A percentile compares a stretch with the other conserved stretches of the same genome.
phyloP scores from a whole-genome alignment of 30 jellyfish, hydroid and myxozoan species.

The Hydra vulgaris region DNA sequence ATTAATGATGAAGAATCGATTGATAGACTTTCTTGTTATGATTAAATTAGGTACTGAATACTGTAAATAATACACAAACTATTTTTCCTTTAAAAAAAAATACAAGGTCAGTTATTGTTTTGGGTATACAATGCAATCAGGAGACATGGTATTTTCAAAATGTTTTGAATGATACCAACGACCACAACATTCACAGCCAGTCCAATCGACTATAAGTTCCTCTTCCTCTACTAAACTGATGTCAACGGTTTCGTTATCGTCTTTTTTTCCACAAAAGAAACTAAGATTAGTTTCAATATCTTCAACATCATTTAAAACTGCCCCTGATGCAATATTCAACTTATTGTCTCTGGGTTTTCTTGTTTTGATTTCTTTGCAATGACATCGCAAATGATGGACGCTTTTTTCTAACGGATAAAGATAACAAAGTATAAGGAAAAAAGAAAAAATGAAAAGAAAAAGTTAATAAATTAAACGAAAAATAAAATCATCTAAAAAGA shows the following conservation, averaged over 20 bases:
- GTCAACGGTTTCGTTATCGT: background rate
- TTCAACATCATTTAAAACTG: background rate
- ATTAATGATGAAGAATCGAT: background rate
- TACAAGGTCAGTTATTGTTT: background rate
- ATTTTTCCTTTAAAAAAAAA: background rate
- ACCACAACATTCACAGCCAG: background rate
- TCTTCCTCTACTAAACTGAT: background rate
- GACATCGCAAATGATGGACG: too few species aligned
- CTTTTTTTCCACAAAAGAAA: background rate
- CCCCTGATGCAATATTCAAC: background rate
- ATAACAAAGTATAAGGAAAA: too few species aligned
- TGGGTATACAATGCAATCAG: background rate
- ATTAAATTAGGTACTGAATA: background rate
- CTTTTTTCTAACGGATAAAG: too few species aligned
- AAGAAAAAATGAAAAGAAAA: too few species aligned
- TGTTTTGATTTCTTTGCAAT: too few species aligned
- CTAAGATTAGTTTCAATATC: background rate
- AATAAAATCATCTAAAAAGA: too few species aligned
- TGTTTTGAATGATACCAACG: background rate
- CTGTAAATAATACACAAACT: background rate
- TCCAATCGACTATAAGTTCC: background rate
- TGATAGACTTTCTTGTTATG: background rate
- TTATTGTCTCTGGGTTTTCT: background rate
- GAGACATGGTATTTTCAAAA: background rate
- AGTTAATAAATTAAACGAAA: too few species aligned